Evolutionary conservation across 2,797 vertebrate genomes (phyloP).

Genomic region (Acanthurus lineatus): DNA sequence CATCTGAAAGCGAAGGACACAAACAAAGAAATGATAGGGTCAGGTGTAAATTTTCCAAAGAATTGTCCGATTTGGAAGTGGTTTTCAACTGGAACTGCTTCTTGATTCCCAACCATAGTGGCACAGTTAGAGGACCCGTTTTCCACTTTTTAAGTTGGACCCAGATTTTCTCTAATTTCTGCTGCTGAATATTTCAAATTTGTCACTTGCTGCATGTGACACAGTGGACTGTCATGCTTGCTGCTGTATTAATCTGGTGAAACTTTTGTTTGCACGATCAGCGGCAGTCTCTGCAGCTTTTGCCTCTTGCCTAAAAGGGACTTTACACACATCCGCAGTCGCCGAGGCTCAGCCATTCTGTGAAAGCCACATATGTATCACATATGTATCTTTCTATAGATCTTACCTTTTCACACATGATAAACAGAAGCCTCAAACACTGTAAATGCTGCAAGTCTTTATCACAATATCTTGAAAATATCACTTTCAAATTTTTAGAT

Average conservation of each 20-base stretch:
- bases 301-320: conserved; percentile 41
- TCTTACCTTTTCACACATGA: conserved; percentile 11
- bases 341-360: conserved; percentile 33
- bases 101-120: not conserved
- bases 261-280: conserved; percentile 46
- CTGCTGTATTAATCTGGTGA: conserved; percentile 22
- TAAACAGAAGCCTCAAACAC: conserved; percentile 14
- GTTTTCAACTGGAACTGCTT: no score
- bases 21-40: no score
- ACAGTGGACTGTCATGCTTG: not conserved
- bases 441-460: not conserved
- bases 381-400: conserved; percentile 30
- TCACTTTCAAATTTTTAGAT: not conserved
- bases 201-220: not conserved
- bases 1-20: no score
- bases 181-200: conserved; percentile 18
- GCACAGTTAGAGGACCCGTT: not conserved
- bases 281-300: conserved; percentile 21
- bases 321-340: conserved; percentile 59
- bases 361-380: conserved; percentile 51
- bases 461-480: not conserved
- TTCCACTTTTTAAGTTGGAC: not conserved
- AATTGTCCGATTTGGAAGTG: no score
- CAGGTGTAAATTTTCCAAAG: no score
- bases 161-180: conserved; percentile 2